phyloP scores from a whole-genome alignment of 2,797 vertebrate species.

The Scolopax rusticola region DNA sequence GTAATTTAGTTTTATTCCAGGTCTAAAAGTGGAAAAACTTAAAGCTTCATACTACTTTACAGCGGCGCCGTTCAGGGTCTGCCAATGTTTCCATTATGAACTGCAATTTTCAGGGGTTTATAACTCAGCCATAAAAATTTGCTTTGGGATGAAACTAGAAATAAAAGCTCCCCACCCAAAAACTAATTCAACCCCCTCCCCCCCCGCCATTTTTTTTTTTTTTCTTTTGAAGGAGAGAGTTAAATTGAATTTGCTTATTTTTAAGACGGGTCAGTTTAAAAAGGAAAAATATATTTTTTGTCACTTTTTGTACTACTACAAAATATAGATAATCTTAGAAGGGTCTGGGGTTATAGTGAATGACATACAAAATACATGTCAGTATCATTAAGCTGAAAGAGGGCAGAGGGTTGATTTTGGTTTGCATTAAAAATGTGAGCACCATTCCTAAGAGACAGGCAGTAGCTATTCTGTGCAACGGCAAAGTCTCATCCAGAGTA shows the following conservation, averaged over 20 bases:
- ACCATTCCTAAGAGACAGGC: background rate
- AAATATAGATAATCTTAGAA: background rate
- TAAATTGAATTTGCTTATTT: background rate
- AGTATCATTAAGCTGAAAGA: background rate
- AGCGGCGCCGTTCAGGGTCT: conserved; percentile 54
- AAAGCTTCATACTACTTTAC: conserved; percentile 63
- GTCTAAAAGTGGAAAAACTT: conserved; percentile 72
- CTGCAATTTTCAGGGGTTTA: conserved; percentile 73
- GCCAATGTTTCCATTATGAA: conserved; percentile 79
- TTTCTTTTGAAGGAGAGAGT: background rate
- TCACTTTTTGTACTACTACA: background rate
- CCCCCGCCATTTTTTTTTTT: too few species aligned
- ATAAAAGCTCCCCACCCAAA: background rate
- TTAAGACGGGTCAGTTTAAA: background rate
- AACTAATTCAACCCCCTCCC: background rate
- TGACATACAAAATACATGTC: background rate
- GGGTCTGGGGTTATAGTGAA: background rate
- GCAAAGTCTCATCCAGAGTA: background rate
- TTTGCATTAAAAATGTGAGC: background rate
- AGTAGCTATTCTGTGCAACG: background rate
- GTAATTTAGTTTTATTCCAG: conserved; percentile 69
- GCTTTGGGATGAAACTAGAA: conserved; percentile 66
- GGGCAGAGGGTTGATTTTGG: background rate
- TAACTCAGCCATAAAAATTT: conserved; percentile 66
- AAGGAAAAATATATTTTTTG: background rate